Conservation (phyloP, 2,888 invertebrate genomes). For the Sesia apiformis region DNA sequence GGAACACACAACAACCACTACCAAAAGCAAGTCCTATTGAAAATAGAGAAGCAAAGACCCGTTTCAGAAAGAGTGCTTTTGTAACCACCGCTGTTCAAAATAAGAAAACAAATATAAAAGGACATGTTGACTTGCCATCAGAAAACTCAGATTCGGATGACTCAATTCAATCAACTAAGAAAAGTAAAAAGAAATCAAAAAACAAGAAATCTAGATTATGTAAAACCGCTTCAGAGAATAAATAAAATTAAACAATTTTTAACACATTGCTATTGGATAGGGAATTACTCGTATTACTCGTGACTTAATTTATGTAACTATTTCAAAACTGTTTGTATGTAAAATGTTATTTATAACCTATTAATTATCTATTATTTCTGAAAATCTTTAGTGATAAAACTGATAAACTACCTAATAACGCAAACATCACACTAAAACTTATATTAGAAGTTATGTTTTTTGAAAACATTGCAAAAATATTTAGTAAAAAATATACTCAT, state of each 20-base stretch:
- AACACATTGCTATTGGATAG: too few relatives aligned
- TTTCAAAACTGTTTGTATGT: too few relatives aligned
- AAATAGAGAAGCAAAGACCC: constrained; percentile 44
- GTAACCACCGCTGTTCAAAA: constrained; percentile 74
- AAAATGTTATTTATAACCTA: too few relatives aligned
- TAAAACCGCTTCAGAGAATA: constrained; percentile 39
- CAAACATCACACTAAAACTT: too few relatives aligned
- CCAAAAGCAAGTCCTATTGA: constrained; percentile 34
- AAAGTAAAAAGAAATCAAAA: constrained; percentile 64
- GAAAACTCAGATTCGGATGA: constrained; percentile 65
- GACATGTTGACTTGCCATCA: constrained; percentile 27
- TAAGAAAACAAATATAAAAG: constrained; percentile 41
- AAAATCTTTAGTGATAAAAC: too few relatives aligned
- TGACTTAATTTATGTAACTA: too few relatives aligned
- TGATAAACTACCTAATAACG: too few relatives aligned
- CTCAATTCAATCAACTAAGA: constrained; percentile 49
- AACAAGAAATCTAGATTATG: constrained; percentile 35
- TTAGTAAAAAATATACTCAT: too few relatives aligned
- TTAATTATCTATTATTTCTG: too few relatives aligned
- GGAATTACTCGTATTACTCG: too few relatives aligned
- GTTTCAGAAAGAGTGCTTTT: constrained; percentile 76
- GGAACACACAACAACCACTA: constrained; percentile 30
- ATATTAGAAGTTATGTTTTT: too few relatives aligned
- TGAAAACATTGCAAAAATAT: too few relatives aligned
- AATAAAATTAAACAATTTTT: neutral